These are phyloP conservation scores for Dermatemys mawii DNA, from an alignment of 2,113 vertebrate species.

Conservation along the genomic window DNA sequence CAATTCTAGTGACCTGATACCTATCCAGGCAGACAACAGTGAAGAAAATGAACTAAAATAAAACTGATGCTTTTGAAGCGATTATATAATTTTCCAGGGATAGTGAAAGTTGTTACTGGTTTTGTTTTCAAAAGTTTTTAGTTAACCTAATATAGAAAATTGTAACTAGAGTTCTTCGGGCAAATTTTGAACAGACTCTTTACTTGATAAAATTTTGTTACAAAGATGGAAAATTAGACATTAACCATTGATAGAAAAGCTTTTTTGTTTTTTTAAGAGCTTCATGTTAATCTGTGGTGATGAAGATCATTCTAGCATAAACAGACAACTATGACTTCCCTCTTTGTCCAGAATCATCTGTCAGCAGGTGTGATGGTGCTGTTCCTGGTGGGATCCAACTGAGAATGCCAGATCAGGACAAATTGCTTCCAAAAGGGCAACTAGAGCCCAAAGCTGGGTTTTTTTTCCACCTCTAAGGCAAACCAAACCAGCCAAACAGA, in stretches of 20 bases:
- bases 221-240: background rate
- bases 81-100: background rate
- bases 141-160: background rate
- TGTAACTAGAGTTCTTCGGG: background rate
- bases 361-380: no score
- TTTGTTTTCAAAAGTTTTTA: background rate
- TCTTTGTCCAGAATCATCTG: background rate
- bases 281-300: background rate
- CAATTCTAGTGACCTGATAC: background rate
- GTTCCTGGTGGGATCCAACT: no score
- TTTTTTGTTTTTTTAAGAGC: background rate
- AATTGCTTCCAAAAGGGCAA: no score
- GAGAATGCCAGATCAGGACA: no score
- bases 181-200: background rate
- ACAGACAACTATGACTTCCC: background rate
- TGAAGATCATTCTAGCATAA: background rate
- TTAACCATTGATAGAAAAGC: background rate
- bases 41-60: background rate
- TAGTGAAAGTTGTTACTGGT: background rate
- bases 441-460: no score
- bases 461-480: no score
- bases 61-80: background rate
- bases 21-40: background rate
- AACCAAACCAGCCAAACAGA: no score
- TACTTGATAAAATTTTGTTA: background rate